A percentile compares a stretch with the other conserved stretches of the same genome.
phyloP scores from a whole-genome alignment of 2,888 invertebrate species.

The Dryococelus australis region DNA sequence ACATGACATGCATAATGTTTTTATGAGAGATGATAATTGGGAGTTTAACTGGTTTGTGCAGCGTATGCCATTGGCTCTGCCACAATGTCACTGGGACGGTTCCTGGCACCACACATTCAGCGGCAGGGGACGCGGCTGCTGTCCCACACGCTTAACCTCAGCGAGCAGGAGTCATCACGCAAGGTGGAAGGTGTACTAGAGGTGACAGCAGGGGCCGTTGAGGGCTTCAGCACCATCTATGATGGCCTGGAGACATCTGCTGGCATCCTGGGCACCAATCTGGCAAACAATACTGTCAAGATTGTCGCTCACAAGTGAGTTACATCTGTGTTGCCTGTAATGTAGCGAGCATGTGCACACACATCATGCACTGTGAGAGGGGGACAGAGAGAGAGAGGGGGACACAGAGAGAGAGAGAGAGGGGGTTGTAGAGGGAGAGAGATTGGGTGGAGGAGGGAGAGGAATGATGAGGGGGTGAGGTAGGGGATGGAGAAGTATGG shows the following conservation, averaged over 20 bases:
- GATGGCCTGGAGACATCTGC: conserved; percentile 75
- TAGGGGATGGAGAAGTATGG: too few relatives aligned
- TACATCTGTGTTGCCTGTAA: not conserved
- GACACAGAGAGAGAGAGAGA: too few relatives aligned
- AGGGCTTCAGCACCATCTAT: conserved; percentile 75
- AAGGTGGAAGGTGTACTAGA: conserved; percentile 68
- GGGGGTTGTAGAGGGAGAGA: too few relatives aligned
- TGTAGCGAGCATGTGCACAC: not conserved
- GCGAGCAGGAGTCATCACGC: conserved; percentile 62
- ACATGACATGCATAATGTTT: too few relatives aligned
- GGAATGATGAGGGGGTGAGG: too few relatives aligned
- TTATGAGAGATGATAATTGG: conserved; percentile 23
- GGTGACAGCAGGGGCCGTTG: conserved; percentile 74
- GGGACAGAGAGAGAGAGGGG: not conserved
- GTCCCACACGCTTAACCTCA: conserved; percentile 64
- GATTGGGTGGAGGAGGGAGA: not conserved
- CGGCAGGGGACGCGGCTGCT: conserved; percentile 68
- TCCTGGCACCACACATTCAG: conserved; percentile 73
- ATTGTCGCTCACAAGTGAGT: conserved; percentile 76
- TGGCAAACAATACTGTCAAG: conserved; percentile 77
- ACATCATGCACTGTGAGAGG: too few relatives aligned
- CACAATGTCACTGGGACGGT: conserved; percentile 71
- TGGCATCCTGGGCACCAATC: conserved; percentile 66
- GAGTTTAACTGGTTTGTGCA: conserved; percentile 48
- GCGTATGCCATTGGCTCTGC: conserved; percentile 70